Evolutionary conservation across 2,797 vertebrate genomes (phyloP).

Genomic region (Pangasius larnaudii): DNA sequence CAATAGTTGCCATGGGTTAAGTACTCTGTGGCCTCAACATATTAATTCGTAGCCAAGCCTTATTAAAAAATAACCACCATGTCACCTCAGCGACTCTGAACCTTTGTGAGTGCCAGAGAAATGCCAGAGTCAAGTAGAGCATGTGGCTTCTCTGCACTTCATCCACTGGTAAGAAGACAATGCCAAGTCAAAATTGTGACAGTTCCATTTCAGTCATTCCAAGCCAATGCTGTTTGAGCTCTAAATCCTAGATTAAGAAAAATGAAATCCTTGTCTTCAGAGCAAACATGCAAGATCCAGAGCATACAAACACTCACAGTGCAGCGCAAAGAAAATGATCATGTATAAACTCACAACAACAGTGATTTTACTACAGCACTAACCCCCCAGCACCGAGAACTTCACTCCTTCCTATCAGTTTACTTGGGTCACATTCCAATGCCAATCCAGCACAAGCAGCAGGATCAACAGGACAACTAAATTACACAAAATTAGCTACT

Average conservation of each 20-base stretch:
- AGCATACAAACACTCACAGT: background rate
- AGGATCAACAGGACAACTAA: constrained; percentile 13
- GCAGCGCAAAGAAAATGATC: background rate
- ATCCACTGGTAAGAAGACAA: background rate
- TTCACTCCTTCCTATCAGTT: background rate
- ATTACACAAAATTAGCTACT: constrained; percentile 31
- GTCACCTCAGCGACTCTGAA: constrained; percentile 2
- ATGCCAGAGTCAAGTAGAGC: background rate
- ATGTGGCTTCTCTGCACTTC: background rate
- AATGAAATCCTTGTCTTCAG: background rate
- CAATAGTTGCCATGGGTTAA: background rate
- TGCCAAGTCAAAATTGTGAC: background rate
- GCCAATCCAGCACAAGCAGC: background rate
- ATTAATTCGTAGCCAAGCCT: background rate
- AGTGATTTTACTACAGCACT: background rate
- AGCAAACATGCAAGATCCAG: constrained; percentile 4
- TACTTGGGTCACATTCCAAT: constrained; percentile 18
- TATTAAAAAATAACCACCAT: constrained; percentile 15
- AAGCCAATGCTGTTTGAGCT: background rate
- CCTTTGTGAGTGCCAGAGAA: background rate
- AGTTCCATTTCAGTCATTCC: background rate
- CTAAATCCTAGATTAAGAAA: background rate
- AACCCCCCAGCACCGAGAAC: background rate
- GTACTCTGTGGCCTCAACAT: background rate
- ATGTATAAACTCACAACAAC: constrained; percentile 3